Evolutionary conservation across 2,113 vertebrate species (phyloP), one percentile per base, ranked within the genome.

Genomic region (Atlantisia rogersi): DNA sequence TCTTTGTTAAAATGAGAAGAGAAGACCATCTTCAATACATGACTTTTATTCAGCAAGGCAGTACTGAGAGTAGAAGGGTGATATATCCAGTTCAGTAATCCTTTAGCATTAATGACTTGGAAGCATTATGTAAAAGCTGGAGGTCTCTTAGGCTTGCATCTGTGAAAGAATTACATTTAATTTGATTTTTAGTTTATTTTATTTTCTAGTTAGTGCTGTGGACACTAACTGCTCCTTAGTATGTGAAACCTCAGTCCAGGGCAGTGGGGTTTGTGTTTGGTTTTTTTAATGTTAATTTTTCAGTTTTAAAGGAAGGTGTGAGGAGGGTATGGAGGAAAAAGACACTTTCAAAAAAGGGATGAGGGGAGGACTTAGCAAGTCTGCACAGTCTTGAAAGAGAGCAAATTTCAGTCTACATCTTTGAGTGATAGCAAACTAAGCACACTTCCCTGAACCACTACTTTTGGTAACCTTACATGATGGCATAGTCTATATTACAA

Each of bases 381-480:
- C n/a, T 53, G 22, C 21, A 25, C 6, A 24, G 26, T 48, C 21
- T 35, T 68, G 44, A 48, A 82, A 94, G 26, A 17, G 11, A 80
- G 11, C 16, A 50, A 18, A 13, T 55, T 76, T 64, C 19, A 13
- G 4, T 42, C 5, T 10, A 46, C 52, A 12, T 32, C 9, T 42
- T 11, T 4, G 5, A 35, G 4, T 10, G 59, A 37, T 35, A 32
- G 44, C 12, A 62, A 82, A 67, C 2, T 39, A 29, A 78, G 26
- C 2, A 11, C 0, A 0, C n/a, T 56, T 60, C 11, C 4, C 32
- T 52, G 26, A 59, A n/a, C 9, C 21, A n/a, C 9, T 7, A 9
- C 6, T 75, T 53, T 15, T 39, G 15, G 12, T 62, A 75, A 9
- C 5, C 22, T 60, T 32, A 9, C 0, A 0, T 53, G 28, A 28